Base-by-base conservation (phyloP, 2,888 invertebrate species). In the Spodoptera picta region DNA sequence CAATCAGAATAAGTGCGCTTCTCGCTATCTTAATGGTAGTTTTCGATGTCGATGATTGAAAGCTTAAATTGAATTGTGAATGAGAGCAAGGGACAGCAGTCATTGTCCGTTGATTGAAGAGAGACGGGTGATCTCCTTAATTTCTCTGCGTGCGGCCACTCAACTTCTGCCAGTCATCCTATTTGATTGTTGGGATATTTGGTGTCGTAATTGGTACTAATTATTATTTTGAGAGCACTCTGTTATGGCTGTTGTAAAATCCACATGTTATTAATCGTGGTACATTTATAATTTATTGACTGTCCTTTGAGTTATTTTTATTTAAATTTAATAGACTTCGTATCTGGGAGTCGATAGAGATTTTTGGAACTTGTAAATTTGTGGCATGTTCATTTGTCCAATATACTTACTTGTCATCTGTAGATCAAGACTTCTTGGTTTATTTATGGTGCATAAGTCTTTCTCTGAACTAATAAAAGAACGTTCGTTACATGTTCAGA, bases 131-230 rank as follows among this genome's bases (percentile, higher is more conserved):
- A 81, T 82, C 80, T 80, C 81, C 85, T 87, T 88, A 89, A 87
- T 89, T 87, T 87, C 82, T 86, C 90, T 80, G 93, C 90, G 93
- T 93, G 92, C 90, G 92, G 92, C 88, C 93, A 90, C 86, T 90
- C 85, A 81, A 88, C 84, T 90, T 87, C 70, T 89, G 91, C 92
- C 84, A 93, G 94, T 94, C 94, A 94, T 94, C 85, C 84, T 84
- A 90, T 92, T 93, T 93, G 93, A 94, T 94, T 93, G 91, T 92
- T 80, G 81, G 84, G 86, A 86, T 90, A 88, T 89, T 90, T 89
- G 87, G 87, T 89, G 85, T 85, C 83, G 90, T 93, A 93, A 94
- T 93, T 93, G 90, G 88, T 90, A 87, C 89, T 92, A 92, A 94
- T 92, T 92, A 92, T 90, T 92, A 89, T 93, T 93, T 92, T 88